These are phyloP conservation scores for Nyctalus aviator DNA, from an alignment of 2,797 vertebrate species.

Conservation along the genomic window DNA sequence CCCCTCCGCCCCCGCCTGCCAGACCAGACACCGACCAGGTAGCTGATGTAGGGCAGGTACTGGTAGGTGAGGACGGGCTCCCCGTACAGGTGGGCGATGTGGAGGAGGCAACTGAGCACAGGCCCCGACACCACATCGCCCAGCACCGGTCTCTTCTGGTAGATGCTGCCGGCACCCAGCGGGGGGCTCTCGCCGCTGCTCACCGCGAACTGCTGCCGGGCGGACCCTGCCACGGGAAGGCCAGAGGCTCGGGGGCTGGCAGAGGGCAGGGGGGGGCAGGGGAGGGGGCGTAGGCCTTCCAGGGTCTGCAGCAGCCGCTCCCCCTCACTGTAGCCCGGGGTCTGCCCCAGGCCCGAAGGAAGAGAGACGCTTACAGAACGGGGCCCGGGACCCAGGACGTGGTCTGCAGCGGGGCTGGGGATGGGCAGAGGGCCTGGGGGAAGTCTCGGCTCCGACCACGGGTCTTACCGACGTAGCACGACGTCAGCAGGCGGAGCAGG, in stretches of 20 bases:
- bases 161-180: conserved; percentile 92
- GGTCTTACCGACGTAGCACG: conserved; percentile 95
- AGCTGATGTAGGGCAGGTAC: conserved; percentile 98
- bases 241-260: not conserved
- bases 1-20: not conserved
- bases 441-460: not conserved
- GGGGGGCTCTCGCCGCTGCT: conserved; percentile 89
- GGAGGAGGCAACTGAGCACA: conserved; percentile 95
- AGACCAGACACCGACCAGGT: conserved; percentile 91
- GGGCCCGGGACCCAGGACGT: not conserved
- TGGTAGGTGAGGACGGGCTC: conserved; percentile 99
- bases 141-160: conserved; percentile 94
- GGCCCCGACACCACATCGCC: conserved; percentile 95
- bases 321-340: not conserved
- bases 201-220: conserved; percentile 94
- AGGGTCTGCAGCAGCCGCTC: not conserved
- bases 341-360: not conserved
- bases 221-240: conserved; percentile 88
- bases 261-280: not conserved
- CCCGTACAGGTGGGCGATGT: conserved; percentile 97
- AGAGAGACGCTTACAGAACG: not conserved
- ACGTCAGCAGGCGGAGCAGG: conserved; percentile 95
- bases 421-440: not conserved
- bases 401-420: not conserved
- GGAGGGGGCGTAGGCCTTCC: not conserved